Conservation (phyloP, 2,888 invertebrate genomes). For the Drosophila antonietae region DNA sequence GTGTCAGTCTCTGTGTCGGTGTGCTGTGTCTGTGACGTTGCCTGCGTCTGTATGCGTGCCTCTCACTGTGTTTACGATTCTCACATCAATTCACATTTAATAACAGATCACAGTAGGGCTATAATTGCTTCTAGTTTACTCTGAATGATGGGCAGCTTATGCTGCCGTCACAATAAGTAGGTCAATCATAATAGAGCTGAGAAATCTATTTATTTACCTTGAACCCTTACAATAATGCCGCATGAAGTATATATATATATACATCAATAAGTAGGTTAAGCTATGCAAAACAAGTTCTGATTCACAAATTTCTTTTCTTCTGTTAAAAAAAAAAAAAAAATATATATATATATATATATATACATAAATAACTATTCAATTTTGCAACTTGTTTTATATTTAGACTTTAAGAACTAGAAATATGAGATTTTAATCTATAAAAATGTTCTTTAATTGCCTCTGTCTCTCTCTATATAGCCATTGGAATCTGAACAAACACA, state of each 20-base stretch:
- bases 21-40: conserved; percentile 4
- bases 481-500: background rate
- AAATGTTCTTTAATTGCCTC: background rate
- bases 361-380: background rate
- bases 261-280: background rate
- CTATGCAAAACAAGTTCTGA: background rate
- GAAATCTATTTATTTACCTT: conserved; percentile 7
- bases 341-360: background rate
- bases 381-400: background rate
- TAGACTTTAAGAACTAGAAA: background rate
- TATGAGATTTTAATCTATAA: background rate
- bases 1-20: conserved; percentile 6
- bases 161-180: conserved; percentile 9
- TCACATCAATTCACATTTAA: conserved; percentile 47
- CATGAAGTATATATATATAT: background rate
- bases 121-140: conserved; percentile 48
- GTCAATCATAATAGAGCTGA: conserved; percentile 8
- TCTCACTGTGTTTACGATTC: conserved; percentile 44
- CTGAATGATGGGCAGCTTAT: conserved; percentile 22
- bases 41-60: conserved; percentile 5
- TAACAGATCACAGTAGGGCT: conserved; percentile 41
- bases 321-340: background rate
- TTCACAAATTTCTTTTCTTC: background rate
- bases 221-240: background rate
- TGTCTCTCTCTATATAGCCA: background rate